Evolutionary conservation across 2,888 invertebrate genomes (phyloP).

Genomic region (Cylindroiulus punctatus): DNA sequence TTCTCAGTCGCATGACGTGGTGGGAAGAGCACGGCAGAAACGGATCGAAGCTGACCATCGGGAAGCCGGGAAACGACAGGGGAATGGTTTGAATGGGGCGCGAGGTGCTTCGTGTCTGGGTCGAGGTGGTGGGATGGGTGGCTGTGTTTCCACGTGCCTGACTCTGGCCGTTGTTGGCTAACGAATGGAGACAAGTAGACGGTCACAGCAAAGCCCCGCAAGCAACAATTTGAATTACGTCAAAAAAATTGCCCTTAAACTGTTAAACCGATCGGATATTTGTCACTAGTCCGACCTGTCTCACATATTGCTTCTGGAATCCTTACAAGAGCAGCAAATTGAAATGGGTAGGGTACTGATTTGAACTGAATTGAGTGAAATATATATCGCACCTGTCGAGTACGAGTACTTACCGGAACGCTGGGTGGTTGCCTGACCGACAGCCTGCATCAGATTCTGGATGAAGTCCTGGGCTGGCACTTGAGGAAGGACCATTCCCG

Average conservation of each 20-base stretch:
- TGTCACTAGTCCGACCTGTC: too few species aligned
- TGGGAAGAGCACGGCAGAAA: conserved; percentile 78
- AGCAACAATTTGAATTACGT: background rate
- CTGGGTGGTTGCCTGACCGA: conserved; percentile 59
- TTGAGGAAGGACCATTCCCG: conserved; percentile 48
- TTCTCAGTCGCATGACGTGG: conserved; percentile 57
- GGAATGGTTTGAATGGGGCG: conserved; percentile 74
- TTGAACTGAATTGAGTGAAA: too few species aligned
- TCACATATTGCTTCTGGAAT: too few species aligned
- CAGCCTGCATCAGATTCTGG: conserved; percentile 69
- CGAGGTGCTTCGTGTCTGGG: conserved; percentile 76
- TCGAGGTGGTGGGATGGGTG: conserved; percentile 77
- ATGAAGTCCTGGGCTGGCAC: conserved; percentile 69
- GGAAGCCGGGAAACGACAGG: conserved; percentile 59
- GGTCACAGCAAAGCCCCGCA: background rate
- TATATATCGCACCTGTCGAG: too few species aligned
- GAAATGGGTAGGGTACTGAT: too few species aligned
- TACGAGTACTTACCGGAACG: conserved; percentile 52
- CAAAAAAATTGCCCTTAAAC: too few species aligned
- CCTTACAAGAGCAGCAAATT: too few species aligned
- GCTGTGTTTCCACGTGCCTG: conserved; percentile 73
- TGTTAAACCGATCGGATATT: too few species aligned
- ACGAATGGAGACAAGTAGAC: background rate
- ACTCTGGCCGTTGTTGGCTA: conserved; percentile 63
- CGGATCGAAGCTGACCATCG: conserved; percentile 70